phyloP scores from a whole-genome alignment of 1,140 invertebrate genomes.

The Aphis gossypii region DNA sequence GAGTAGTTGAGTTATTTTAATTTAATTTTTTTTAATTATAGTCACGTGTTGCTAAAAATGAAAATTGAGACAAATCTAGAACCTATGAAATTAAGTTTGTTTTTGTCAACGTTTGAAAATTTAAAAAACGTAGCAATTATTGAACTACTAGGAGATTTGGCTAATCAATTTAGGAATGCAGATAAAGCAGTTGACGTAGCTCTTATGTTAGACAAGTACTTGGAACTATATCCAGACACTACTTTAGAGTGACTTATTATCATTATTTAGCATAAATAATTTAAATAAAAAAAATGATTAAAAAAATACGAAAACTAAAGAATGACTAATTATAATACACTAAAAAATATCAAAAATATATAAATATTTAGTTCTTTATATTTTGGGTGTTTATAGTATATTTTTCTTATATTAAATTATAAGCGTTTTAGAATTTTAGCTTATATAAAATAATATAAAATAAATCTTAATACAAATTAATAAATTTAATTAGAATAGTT shows the following conservation, averaged over 20 bases:
- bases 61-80: not conserved
- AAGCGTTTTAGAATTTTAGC: too few species aligned
- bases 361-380: not conserved
- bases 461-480: too few species aligned
- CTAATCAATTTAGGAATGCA: not conserved
- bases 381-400: not conserved
- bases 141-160: not conserved
- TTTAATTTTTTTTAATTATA: not conserved
- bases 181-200: not conserved
- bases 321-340: not conserved
- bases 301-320: not conserved
- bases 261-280: not conserved
- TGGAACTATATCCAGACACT: not conserved
- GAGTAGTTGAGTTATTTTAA: not conserved
- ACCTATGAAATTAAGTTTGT: not conserved
- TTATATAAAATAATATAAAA: too few species aligned
- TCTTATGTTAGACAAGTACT: slow-evolving; percentile 19
- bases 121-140: not conserved
- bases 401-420: not conserved
- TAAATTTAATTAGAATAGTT: not conserved
- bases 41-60: not conserved
- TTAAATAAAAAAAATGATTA: not conserved
- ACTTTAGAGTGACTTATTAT: not conserved
- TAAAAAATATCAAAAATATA: not conserved
- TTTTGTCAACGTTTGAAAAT: slow-evolving; percentile 26